A percentile compares a stretch with the other conserved stretches of the same genome.
Evolutionary conservation across 2,797 vertebrate genomes (phyloP).

Genomic region (Microchirus variegatus): DNA sequence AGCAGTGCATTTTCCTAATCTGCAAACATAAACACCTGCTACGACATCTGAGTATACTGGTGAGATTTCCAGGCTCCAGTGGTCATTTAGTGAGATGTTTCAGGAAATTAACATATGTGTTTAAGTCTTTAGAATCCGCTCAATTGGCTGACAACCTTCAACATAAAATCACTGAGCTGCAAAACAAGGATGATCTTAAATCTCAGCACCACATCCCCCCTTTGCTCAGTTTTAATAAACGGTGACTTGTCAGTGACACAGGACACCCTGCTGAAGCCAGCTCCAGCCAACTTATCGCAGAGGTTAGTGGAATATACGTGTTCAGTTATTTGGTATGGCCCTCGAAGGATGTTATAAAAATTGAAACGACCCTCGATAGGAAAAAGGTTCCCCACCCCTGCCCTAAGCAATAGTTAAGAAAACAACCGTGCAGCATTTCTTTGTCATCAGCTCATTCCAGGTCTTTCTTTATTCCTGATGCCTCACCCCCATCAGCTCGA

Average conservation of each 20-base stretch:
- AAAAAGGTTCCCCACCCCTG: not conserved
- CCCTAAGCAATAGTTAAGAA: slow-evolving; percentile 23
- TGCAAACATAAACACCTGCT: too few relatives aligned
- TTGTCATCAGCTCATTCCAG: slow-evolving; percentile 11
- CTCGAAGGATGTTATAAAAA: slow-evolving; percentile 2
- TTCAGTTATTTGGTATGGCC: not conserved
- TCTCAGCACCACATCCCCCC: not conserved
- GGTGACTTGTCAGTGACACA: not conserved
- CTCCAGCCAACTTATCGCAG: not conserved
- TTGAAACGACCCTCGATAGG: not conserved
- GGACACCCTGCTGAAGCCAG: not conserved
- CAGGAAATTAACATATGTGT: too few relatives aligned
- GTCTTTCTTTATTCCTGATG: slow-evolving; percentile 24
- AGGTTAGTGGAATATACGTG: not conserved
- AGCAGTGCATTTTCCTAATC: too few relatives aligned
- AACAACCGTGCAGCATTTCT: slow-evolving; percentile 32
- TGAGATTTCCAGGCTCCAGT: too few relatives aligned
- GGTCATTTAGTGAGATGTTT: too few relatives aligned
- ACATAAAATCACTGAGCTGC: not conserved
- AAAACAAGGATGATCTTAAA: not conserved
- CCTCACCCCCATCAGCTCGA: slow-evolving; percentile 38
- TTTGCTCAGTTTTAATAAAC: not conserved
- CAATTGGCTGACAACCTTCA: not conserved
- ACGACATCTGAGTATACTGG: too few relatives aligned
- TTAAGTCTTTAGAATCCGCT: not conserved